A percentile compares a stretch with the other conserved stretches of the same genome.
phyloP scores from a whole-genome alignment of 2,888 invertebrate species.

The Andrena marginata region DNA sequence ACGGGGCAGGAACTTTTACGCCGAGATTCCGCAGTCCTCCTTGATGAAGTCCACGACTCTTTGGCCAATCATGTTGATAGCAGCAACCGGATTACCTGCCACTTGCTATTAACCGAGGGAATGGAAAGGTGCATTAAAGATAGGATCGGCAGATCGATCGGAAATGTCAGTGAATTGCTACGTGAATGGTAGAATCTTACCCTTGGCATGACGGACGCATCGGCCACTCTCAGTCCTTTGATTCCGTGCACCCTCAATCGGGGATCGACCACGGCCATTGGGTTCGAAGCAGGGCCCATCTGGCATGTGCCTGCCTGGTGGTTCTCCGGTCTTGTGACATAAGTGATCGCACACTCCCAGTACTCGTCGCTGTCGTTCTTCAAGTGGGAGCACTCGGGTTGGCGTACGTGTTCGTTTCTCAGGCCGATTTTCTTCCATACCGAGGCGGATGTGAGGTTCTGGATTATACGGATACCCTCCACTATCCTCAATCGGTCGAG shows the following conservation, averaged over 20 bases:
- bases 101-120: slow-evolving; percentile 69
- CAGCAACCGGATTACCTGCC: slow-evolving; percentile 87
- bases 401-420: slow-evolving; percentile 11
- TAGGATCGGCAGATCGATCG: background rate
- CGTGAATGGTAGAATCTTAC: slow-evolving; percentile 78
- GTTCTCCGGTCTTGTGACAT: slow-evolving; percentile 91
- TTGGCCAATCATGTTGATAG: slow-evolving; percentile 87
- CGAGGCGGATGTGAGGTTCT: slow-evolving; percentile 86
- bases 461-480: slow-evolving; percentile 87
- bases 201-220: slow-evolving; percentile 88
- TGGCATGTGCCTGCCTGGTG: slow-evolving; percentile 93
- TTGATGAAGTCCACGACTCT: slow-evolving; percentile 86
- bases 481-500: slow-evolving; percentile 88
- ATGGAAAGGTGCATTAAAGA: background rate
- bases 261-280: slow-evolving; percentile 91
- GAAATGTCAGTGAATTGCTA: background rate
- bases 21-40: slow-evolving; percentile 29
- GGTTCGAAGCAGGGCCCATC: slow-evolving; percentile 91
- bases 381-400: slow-evolving; percentile 63
- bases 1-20: too few species aligned
- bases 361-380: slow-evolving; percentile 87
- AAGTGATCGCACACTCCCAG: slow-evolving; percentile 90
- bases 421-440: slow-evolving; percentile 71
- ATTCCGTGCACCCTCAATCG: slow-evolving; percentile 89
- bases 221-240: slow-evolving; percentile 85